A percentile compares a stretch with the other conserved stretches of the same genome.
Conservation (phyloP, 2,113 vertebrate species). For the Nesoenas mayeri region DNA sequence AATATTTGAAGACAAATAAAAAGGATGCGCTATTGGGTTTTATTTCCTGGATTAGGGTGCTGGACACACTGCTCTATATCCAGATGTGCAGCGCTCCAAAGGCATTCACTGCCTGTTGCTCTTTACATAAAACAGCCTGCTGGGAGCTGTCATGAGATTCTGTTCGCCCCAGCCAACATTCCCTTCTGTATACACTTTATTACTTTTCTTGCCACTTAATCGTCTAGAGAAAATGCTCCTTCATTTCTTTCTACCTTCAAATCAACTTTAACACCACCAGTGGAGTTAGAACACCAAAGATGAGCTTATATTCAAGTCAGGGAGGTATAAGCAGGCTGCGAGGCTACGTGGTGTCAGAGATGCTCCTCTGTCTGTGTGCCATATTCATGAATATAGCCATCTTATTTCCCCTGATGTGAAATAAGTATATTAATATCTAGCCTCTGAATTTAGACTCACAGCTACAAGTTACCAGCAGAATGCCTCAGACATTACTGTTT, state of each 20-base stretch:
- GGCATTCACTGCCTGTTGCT: not conserved
- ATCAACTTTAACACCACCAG: rapidly evolving
- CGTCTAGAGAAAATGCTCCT: not conserved
- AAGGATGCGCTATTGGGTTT: not conserved
- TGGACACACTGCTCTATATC: not conserved
- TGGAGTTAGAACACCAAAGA: not conserved
- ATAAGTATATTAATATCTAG: not conserved
- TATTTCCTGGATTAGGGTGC: not conserved
- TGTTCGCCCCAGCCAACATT: not conserved
- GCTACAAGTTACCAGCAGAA: not conserved
- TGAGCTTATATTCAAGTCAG: not conserved
- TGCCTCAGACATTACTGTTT: not conserved
- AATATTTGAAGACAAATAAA: not conserved
- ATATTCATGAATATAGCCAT: not conserved
- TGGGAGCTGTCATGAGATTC: not conserved
- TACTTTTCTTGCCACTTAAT: not conserved
- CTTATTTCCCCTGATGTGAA: not conserved
- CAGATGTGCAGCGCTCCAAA: not conserved
- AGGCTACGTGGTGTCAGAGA: not conserved
- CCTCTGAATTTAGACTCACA: not conserved
- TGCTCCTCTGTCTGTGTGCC: not conserved
- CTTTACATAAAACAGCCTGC: not conserved
- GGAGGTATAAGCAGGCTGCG: not conserved
- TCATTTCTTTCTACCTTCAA: not conserved
- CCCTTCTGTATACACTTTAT: not conserved